Conservation (phyloP, 2,113 vertebrate genomes). For the Cavia aperea region DNA sequence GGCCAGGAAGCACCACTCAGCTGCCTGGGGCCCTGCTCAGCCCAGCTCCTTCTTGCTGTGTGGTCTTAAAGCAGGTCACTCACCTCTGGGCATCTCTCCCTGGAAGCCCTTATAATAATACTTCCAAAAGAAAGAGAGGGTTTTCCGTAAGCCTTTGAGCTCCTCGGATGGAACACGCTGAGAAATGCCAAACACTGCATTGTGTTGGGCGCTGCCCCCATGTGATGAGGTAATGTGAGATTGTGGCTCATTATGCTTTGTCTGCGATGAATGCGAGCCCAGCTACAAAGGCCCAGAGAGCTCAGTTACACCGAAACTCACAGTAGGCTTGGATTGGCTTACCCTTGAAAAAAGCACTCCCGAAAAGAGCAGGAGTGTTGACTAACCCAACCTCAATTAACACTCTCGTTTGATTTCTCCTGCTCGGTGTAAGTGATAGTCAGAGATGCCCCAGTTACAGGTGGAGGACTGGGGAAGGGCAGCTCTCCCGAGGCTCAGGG, state of each 20-base stretch:
- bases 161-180: background rate
- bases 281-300: accelerated
- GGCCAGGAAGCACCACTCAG: background rate
- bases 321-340: background rate
- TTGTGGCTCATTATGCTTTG: accelerated
- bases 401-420: slow-evolving; percentile 22
- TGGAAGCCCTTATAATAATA: slow-evolving; percentile 3
- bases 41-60: background rate
- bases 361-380: background rate
- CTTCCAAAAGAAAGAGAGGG: background rate
- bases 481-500: background rate
- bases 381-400: background rate
- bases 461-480: background rate
- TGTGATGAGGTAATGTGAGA: slow-evolving; percentile 23
- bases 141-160: slow-evolving; percentile 32
- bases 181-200: background rate
- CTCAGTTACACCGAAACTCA: background rate
- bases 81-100: background rate
- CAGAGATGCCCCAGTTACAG: background rate
- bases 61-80: slow-evolving; percentile 42
- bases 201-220: background rate
- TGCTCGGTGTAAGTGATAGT: background rate
- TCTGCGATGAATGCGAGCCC: accelerated
- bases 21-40: background rate
- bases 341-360: background rate